These are phyloP conservation scores for Porites rus DNA, from an alignment of 92 coral and sea anemone species.

Conservation along the genomic window DNA sequence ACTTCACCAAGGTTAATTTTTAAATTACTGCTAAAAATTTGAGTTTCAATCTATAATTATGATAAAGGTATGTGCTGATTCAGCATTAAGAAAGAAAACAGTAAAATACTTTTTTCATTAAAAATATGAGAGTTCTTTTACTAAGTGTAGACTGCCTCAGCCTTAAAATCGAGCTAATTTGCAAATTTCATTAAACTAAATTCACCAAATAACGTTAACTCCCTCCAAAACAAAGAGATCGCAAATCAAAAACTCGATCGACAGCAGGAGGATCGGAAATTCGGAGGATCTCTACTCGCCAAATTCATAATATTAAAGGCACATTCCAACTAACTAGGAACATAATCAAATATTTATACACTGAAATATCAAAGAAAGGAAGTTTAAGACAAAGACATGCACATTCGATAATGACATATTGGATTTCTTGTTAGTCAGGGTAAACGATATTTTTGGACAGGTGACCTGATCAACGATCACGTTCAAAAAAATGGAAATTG, in stretches of 20 bases:
- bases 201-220: constrained; percentile 17
- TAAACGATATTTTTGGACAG: constrained; percentile 16
- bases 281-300: neutral
- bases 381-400: constrained; percentile 4
- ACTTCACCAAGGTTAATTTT: neutral
- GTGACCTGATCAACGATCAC: neutral
- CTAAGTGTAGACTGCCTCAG: neutral
- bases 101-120: neutral
- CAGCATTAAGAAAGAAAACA: neutral
- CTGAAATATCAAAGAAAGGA: neutral
- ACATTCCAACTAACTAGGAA: neutral
- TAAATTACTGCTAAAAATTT: neutral
- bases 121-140: neutral
- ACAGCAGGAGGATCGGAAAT: neutral
- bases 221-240: neutral
- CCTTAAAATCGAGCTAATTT: neutral
- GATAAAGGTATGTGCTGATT: neutral
- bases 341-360: neutral
- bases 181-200: constrained; percentile 1
- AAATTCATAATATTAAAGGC: neutral
- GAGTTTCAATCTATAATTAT: neutral
- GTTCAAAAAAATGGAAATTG: neutral
- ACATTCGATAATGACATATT: neutral
- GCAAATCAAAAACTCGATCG: constrained; percentile 13
- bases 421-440: neutral